These are phyloP conservation scores for Ethmia dodecea DNA, from an alignment of 2,888 invertebrate species.

Conservation along the genomic window DNA sequence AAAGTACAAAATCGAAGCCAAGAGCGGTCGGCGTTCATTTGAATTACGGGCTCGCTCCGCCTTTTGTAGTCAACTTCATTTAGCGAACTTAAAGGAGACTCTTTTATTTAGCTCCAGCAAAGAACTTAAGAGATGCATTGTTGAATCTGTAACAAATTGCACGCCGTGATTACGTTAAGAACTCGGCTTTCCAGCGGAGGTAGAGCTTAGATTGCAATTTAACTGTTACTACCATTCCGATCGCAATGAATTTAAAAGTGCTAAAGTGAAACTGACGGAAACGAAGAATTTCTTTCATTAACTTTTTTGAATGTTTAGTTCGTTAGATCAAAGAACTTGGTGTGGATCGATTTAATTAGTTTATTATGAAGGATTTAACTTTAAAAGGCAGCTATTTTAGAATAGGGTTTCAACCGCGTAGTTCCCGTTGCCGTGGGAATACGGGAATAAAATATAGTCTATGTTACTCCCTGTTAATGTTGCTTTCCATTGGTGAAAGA, in stretches of 20 bases:
- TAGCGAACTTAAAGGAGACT: slow-evolving; percentile 67
- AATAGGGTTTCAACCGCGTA: too few relatives aligned
- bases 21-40: slow-evolving; percentile 63
- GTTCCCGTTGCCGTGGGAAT: too few relatives aligned
- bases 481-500: too few relatives aligned
- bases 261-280: slow-evolving; percentile 20
- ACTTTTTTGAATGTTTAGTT: slow-evolving; percentile 1
- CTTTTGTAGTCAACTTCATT: slow-evolving; percentile 76
- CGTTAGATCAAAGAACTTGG: slow-evolving; percentile 2
- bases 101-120: slow-evolving; percentile 61
- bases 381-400: too few relatives aligned
- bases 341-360: too few relatives aligned
- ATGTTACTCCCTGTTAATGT: too few relatives aligned
- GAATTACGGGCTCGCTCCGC: slow-evolving; percentile 63
- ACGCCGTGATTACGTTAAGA: slow-evolving; percentile 65
- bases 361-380: too few relatives aligned
- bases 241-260: slow-evolving; percentile 38
- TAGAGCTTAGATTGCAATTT: slow-evolving; percentile 54
- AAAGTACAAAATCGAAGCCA: slow-evolving; percentile 65
- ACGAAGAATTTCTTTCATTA: slow-evolving; percentile 12
- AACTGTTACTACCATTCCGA: slow-evolving; percentile 39
- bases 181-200: slow-evolving; percentile 38
- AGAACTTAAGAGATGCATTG: slow-evolving; percentile 73
- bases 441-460: too few relatives aligned
- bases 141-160: slow-evolving; percentile 75